Evolutionary conservation across 2,113 vertebrate species (phyloP), one percentile per base, ranked within the genome.

Genomic region (Plecturocebus donacophilus): DNA sequence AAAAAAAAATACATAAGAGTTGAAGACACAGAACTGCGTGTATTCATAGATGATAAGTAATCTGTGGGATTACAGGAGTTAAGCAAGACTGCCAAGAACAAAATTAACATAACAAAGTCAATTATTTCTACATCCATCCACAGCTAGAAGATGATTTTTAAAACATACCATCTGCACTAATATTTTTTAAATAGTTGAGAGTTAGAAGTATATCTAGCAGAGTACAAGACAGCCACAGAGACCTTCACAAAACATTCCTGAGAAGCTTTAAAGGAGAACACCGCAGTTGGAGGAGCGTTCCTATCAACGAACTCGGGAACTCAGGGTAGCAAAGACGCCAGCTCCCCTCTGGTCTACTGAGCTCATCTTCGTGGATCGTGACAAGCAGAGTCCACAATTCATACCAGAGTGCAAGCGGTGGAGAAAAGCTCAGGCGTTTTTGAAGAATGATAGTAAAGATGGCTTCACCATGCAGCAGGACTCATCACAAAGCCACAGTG

Each of bases 371-470:
- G 4, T 12, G 40, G 58, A 77, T 4, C 2, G 47, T 45, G 70
- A n/a, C 38, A 32, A 32, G 87, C 58, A 2, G 25, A n/a, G 42
- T n/a, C 38, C 10, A 3, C 6, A 14, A 5, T 32, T 49, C 23
- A 17, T 3, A 38, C 5, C 0, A 10, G 47, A 68, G 35, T 0
- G 23, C 12, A 7, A 7, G 49, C 9, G 7, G 40, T 35, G 47
- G 20, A 27, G 20, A 9, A 10, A 0, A 0, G 38, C 32, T 8
- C 3, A 3, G 19, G 32, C 6, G 0, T 47, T 10, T 71, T 10
- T 14, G 32, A 52, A n/a, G 56, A 17, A 16, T 6, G 45, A 9
- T 1, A 21, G 8, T 4, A 38, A 12, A 38, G 16, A 9, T 7
- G 3, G 47, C 30, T 5, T 3, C 35, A 5, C 40, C 40, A 5